Percentiles rank a stretch among this genome's conserved stretches.
Conservation (phyloP, 1,140 invertebrate genomes). For the Triops longicaudatus region DNA sequence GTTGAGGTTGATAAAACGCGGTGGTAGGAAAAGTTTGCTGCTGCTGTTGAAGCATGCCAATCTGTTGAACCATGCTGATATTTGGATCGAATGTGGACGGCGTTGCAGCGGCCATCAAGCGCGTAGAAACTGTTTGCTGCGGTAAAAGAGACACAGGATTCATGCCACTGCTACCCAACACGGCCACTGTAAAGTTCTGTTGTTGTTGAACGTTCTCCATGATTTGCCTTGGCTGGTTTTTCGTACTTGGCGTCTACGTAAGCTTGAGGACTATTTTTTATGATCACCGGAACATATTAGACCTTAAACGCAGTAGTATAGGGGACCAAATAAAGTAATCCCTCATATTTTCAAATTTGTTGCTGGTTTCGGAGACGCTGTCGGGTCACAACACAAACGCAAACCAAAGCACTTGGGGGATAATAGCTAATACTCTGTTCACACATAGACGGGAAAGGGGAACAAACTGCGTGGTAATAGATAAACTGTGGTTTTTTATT, state of each 20-base stretch:
- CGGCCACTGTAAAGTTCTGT: not conserved
- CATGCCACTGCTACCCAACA: not conserved
- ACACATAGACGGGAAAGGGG: not conserved
- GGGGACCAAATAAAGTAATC: not conserved
- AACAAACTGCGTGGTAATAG: not conserved
- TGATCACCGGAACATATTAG: not conserved
- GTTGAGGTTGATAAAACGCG: not conserved
- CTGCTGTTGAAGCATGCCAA: not conserved
- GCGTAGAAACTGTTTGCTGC: not conserved
- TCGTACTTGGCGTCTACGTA: not conserved
- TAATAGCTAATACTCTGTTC: not conserved
- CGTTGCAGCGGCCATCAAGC: not conserved
- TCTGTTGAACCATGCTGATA: not conserved
- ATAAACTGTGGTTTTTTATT: not conserved
- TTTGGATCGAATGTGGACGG: not conserved
- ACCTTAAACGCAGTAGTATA: not conserved
- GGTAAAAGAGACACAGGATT: not conserved
- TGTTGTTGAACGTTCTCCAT: not conserved
- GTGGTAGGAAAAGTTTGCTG: not conserved
- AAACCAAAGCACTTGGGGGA: not conserved
- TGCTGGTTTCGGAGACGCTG: not conserved
- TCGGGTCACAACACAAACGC: not conserved
- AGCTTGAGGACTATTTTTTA: not conserved
- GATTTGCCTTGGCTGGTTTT: not conserved
- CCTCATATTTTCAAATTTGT: not conserved